Base-by-base conservation (phyloP, 1,140 invertebrate species). In the Drosophila tropicalis region DNA sequence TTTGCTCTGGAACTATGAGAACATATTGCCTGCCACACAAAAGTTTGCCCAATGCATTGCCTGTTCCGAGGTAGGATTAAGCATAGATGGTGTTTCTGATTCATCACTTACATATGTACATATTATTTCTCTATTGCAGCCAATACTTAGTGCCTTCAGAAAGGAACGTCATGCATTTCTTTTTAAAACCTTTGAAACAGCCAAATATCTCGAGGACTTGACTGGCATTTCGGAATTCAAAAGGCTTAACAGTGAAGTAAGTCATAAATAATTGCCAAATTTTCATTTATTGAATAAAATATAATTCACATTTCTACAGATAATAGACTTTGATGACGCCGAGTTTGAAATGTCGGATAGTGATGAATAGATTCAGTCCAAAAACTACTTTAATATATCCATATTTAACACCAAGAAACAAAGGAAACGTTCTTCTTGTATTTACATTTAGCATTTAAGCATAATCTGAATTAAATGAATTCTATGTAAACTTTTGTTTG, bases 31-130 rank as follows among this genome's bases (percentile, higher is more conserved):
- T 7, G 95, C 97, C 12, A 97, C 96, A 34, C 93, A 95, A 57
- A 95, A 96, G 73, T 99, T 98, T 93, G 93, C 95, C 63, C 96
- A 97, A 71, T 99, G 98, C 85, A 98, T 98, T 55, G 98, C 98
- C 1, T 99, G 98, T 90, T 98, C 97, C 1, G 84, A 80, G 79
- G 90, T 92, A 29, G 55, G 54, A 34, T 62, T 58, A 70, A 17
- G 0, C 19, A 1, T 19, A 39, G 4, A 5, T 10, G 25, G 12
- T 36, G 5, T 56, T 40, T 40, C n/a, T 29, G 29, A 29, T 29
- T 6, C 29, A 29, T 29, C 0, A 29, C 29, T 51, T 12, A 44
- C 67, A 15, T 68, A 9, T 41, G 41, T 12, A 44, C 67, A 15
- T 68, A 9, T 41, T 56, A 12, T n/a, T 10, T 15, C 70, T 12